Percentiles rank a stretch among this genome's conserved stretches.
These are phyloP conservation scores for Ailurus styani DNA, from an alignment of 2,113 vertebrate species.

Conservation along the genomic window DNA sequence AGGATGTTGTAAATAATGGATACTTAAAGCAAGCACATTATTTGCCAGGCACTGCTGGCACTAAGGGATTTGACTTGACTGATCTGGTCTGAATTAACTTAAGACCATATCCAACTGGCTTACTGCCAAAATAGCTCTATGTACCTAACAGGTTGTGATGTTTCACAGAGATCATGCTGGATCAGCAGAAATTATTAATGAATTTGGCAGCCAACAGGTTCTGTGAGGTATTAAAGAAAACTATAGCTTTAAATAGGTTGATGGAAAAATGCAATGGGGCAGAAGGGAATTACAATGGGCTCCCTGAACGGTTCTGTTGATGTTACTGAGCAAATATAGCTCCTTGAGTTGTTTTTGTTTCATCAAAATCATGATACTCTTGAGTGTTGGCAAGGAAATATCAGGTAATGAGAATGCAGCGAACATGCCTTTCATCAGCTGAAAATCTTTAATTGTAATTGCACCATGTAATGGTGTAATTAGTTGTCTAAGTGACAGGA, in stretches of 20 bases:
- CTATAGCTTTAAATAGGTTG: conserved; percentile 58
- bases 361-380: conserved; percentile 79
- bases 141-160: neutral
- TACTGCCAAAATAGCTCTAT: neutral
- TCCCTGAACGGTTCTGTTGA: conserved; percentile 54
- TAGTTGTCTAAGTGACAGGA: conserved; percentile 81
- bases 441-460: conserved; percentile 87
- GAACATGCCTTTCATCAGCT: conserved; percentile 81
- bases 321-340: conserved; percentile 71
- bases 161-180: conserved; percentile 28
- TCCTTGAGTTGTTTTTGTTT: conserved; percentile 78
- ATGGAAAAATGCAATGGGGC: conserved; percentile 9
- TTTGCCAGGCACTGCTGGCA: neutral
- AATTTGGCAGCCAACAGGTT: conserved; percentile 46
- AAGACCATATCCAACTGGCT: conserved; percentile 10
- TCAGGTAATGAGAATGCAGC: conserved; percentile 78
- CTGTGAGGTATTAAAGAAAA: conserved; percentile 40
- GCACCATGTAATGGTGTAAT: conserved; percentile 82
- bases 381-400: conserved; percentile 78
- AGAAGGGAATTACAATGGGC: conserved; percentile 27
- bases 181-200: conserved; percentile 53
- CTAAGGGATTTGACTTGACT: conserved; percentile 16
- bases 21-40: neutral
- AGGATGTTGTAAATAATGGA: conserved; percentile 46
- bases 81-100: conserved; percentile 27